phyloP scores from a whole-genome alignment of 2,888 invertebrate species.

The Drosophila nigritarsus region DNA sequence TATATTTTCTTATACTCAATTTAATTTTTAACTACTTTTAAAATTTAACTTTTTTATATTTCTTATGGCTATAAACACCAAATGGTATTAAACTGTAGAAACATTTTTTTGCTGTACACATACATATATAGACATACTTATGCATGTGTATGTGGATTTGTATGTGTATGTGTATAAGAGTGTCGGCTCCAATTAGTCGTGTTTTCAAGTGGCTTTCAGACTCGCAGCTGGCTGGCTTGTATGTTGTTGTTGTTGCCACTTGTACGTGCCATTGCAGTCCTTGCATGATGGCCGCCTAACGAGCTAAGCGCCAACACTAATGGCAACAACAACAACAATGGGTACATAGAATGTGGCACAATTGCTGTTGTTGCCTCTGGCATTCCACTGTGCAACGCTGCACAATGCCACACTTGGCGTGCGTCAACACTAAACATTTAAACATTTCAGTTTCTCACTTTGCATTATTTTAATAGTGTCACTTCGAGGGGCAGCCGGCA shows the following conservation, averaged over 20 bases:
- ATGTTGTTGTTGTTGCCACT: constrained; percentile 33
- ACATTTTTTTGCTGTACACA: constrained; percentile 1
- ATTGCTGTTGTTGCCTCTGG: constrained; percentile 53
- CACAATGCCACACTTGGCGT: constrained; percentile 55
- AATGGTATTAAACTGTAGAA: not conserved
- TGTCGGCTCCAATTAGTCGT: constrained; percentile 73
- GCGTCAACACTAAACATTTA: constrained; percentile 65
- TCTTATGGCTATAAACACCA: not conserved
- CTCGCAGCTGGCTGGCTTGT: constrained; percentile 33
- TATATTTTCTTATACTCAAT: not conserved
- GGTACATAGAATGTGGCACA: constrained; percentile 54
- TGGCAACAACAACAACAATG: constrained; percentile 32
- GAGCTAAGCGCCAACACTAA: constrained; percentile 61
- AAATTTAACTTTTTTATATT: not conserved
- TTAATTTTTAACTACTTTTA: not conserved
- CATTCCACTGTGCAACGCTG: constrained; percentile 32
- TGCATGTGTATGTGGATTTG: not conserved
- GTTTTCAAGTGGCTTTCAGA: constrained; percentile 71
- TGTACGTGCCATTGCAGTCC: constrained; percentile 59
- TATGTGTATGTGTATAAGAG: constrained; percentile 37
- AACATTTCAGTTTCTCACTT: constrained; percentile 41
- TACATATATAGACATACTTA: not conserved
- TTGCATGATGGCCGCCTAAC: constrained; percentile 62
- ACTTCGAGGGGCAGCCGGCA: constrained; percentile 15
- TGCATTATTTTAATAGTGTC: constrained; percentile 58